phyloP scores from a whole-genome alignment of 2,888 invertebrate genomes.

The Apodemia zela region DNA sequence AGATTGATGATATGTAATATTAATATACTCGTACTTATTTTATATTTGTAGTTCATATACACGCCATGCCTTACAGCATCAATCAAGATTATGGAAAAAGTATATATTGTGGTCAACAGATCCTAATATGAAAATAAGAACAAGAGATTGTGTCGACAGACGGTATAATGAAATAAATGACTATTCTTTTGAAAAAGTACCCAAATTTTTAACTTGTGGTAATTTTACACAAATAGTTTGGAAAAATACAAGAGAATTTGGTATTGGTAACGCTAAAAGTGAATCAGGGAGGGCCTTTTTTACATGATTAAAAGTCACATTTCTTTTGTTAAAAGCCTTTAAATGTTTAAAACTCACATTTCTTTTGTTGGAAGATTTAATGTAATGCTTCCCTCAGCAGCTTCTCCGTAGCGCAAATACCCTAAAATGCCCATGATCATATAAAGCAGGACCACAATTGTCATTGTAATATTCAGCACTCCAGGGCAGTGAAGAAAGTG shows the following conservation, averaged over 20 bases:
- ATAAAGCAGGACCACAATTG: constrained; percentile 89
- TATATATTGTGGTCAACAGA: constrained; percentile 86
- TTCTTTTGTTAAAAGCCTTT: no score
- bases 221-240: constrained; percentile 91
- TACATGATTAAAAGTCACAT: no score
- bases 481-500: constrained; percentile 91
- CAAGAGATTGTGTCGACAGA: constrained; percentile 85
- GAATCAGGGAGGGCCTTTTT: constrained; percentile 88
- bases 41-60: no score
- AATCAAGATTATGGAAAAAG: constrained; percentile 85
- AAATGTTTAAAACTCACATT: constrained; percentile 74
- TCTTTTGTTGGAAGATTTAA: constrained; percentile 86
- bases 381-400: constrained; percentile 87
- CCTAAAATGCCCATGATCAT: constrained; percentile 93
- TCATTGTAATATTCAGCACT: constrained; percentile 93
- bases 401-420: constrained; percentile 89
- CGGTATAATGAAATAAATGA: constrained; percentile 90
- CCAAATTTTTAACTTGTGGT: constrained; percentile 82
- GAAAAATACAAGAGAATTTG: constrained; percentile 87
- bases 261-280: constrained; percentile 87
- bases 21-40: no score
- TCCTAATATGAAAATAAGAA: constrained; percentile 82
- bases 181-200: constrained; percentile 84
- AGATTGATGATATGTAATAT: no score
- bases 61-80: constrained; percentile 83